phyloP scores from a whole-genome alignment of 2,797 vertebrate genomes.

The Champsocephalus esox region DNA sequence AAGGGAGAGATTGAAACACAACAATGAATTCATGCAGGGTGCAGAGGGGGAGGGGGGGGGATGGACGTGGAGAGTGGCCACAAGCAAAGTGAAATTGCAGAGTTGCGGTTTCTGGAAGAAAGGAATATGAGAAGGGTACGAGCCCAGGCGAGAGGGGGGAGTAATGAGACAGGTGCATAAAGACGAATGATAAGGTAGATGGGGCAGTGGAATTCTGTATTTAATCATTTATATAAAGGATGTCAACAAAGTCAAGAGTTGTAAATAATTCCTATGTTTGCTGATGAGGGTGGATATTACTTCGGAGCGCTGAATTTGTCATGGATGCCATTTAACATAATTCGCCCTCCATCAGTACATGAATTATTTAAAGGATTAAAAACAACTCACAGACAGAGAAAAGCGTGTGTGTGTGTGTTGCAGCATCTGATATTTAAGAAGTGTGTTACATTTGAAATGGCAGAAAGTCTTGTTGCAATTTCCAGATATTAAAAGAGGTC shows the following conservation, averaged over 20 bases:
- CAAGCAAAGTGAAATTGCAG: conserved; percentile 54
- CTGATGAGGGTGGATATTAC: too few species aligned
- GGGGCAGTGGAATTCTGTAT: not conserved
- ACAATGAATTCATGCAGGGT: conserved; percentile 36
- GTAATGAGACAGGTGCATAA: conserved; percentile 40
- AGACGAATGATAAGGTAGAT: conserved; percentile 5
- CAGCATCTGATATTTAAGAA: too few species aligned
- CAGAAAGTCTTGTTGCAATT: too few species aligned
- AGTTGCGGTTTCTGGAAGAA: conserved; percentile 39
- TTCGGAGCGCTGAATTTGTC: too few species aligned
- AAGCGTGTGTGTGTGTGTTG: not conserved
- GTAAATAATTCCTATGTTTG: too few species aligned
- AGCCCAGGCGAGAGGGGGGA: conserved; percentile 13
- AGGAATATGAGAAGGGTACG: conserved; percentile 14
- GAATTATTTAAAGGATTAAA: too few species aligned
- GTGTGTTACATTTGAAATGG: too few species aligned
- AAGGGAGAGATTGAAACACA: conserved; percentile 45
- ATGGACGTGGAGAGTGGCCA: conserved; percentile 17
- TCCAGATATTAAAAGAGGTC: too few species aligned
- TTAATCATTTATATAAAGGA: not conserved
- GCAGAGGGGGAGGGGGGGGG: conserved; percentile 1
- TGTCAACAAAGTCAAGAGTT: too few species aligned
- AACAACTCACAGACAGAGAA: too few species aligned
- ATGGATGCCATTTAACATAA: too few species aligned
- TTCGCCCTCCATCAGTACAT: too few species aligned